Percentiles rank a stretch among this genome's conserved stretches.
phyloP scores from a whole-genome alignment of 2,888 invertebrate species.

The Hetaerina titia region DNA sequence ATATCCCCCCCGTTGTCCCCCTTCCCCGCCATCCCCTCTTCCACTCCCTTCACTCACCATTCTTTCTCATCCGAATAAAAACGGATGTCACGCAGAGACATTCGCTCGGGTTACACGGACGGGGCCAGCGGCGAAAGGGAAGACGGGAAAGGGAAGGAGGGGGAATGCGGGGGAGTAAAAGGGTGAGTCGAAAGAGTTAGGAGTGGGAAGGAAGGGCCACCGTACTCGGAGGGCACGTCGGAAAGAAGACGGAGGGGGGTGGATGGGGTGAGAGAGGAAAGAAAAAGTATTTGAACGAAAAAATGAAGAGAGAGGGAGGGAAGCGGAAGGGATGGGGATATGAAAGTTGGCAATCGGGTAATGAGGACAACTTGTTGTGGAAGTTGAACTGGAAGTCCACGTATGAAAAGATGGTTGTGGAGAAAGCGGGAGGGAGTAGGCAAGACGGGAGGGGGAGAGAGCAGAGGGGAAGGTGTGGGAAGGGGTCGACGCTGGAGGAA shows the following conservation, averaged over 20 bases:
- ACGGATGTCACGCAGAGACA: constrained; percentile 10
- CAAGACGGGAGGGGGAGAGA: not conserved
- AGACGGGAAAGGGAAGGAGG: not conserved
- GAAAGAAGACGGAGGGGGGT: not conserved
- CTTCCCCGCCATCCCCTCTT: not conserved
- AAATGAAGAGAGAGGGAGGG: not conserved
- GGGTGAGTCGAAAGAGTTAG: not conserved
- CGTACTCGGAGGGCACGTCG: not conserved
- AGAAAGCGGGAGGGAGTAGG: not conserved
- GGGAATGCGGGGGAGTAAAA: not conserved
- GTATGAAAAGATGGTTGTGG: not conserved
- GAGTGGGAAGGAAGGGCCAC: not conserved
- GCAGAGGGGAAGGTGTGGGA: not conserved
- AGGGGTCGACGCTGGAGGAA: not conserved
- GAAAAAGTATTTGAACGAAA: not conserved
- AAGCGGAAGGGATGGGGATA: not conserved
- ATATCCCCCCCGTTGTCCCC: not conserved
- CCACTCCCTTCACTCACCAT: not conserved
- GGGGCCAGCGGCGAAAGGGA: not conserved
- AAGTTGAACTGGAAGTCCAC: not conserved
- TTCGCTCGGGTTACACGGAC: not conserved
- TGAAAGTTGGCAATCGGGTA: not conserved
- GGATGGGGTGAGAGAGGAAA: not conserved
- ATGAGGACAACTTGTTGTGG: constrained; percentile 12
- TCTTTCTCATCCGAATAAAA: not conserved